Base-by-base conservation (phyloP, 2,797 vertebrate genomes). In the Hafferia zeledoni region DNA sequence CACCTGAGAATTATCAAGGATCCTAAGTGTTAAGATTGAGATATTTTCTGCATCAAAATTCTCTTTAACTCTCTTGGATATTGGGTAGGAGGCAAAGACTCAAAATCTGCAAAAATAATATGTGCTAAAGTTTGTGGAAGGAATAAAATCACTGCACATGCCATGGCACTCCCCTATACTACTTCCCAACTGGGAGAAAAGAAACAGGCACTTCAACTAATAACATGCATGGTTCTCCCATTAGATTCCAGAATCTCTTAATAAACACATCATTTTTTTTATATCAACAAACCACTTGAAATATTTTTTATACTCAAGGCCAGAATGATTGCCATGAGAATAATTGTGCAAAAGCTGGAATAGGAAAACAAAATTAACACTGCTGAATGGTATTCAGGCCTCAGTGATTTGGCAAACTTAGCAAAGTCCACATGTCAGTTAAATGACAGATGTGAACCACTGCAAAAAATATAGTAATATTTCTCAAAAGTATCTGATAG, bases 281-380 rank as follows among this genome's bases (percentile, higher is more conserved):
- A 83, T 96, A 95, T 94, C 95, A 96, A 95, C 92, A 93, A 93
- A 95, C 69, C 49, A 86, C 76, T 96, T 95, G 89, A 92, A 88
- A 75, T 93, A 93, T 94, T 95, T 89, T 94, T 96, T 96, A 94
- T 92, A 96, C 91, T 95, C 95, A 96, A 93, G 92, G 90, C 92
- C 93, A 93, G 89, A 95, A 94, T 94, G 93, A 93, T 93, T 97
- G 93, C 83, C 92, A 91, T 89, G 89, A 94, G 89, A 95, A 97
- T 96, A 96, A 95, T 96, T 93, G 93, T 94, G 77, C 92, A 94
- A 93, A 95, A 92, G 79, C 93, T 93, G 80, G 43, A 94, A 96
- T 85, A 91, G 94, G 90, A 96, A 96, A 95, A 96, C 95, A 95
- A 95, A 97, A 96, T 97, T 96, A 96, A 95, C 95, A 89, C 87